These are phyloP conservation scores for Epizoanthus ramosus DNA, from an alignment of 92 coral and sea anemone genomes.

Conservation along the genomic window DNA sequence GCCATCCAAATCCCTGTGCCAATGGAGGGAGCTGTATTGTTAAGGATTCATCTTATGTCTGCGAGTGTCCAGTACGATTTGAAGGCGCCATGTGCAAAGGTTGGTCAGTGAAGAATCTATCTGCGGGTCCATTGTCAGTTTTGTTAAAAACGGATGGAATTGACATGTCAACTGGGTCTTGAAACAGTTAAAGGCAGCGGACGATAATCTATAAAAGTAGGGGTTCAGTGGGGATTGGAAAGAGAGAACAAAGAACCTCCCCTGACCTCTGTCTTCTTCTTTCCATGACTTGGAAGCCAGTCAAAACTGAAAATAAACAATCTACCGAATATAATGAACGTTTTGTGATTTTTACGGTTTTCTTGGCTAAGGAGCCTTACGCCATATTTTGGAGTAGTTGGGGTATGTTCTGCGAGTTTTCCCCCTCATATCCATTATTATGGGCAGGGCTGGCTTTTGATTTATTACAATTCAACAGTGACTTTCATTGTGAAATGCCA, in stretches of 20 bases:
- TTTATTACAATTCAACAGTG: too few species aligned
- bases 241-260: neutral
- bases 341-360: too few species aligned
- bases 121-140: neutral
- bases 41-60: conserved; percentile 56
- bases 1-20: conserved; percentile 83
- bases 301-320: too few species aligned
- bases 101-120: conserved; percentile 14
- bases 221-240: neutral
- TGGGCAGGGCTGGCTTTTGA: too few species aligned
- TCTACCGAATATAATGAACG: too few species aligned
- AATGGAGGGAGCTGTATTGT: conserved; percentile 81
- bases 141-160: neutral
- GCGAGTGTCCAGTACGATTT: conserved; percentile 80
- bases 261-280: too few species aligned
- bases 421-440: too few species aligned
- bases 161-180: neutral
- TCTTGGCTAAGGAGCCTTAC: too few species aligned
- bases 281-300: too few species aligned
- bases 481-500: too few species aligned
- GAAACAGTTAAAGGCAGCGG: neutral
- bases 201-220: neutral
- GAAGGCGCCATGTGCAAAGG: conserved; percentile 85
- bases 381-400: too few species aligned
- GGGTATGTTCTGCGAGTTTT: too few species aligned